Evolutionary conservation across 2,113 vertebrate species (phyloP).

Genomic region (Pteropus alecto): DNA sequence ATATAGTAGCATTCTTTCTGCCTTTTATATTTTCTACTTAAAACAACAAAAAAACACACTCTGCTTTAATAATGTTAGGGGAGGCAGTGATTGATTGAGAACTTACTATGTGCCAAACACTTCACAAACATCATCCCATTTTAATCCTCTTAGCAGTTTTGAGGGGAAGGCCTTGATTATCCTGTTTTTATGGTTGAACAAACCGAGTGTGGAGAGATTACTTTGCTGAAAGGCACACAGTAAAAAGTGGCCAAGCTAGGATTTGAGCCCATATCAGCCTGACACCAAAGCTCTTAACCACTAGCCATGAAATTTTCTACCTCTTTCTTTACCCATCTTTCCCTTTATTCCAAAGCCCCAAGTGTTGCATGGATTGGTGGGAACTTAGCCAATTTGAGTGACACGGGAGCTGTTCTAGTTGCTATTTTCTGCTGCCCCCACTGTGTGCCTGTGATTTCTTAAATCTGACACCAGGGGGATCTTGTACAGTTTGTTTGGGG

Average conservation of each 20-base stretch:
- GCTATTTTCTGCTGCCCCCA: background rate
- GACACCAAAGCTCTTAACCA: background rate
- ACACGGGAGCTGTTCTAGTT: background rate
- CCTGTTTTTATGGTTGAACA: background rate
- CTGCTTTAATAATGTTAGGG: background rate
- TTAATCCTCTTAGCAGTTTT: conserved; percentile 3
- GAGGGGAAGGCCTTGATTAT: background rate
- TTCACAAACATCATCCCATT: background rate
- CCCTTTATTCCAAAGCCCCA: background rate
- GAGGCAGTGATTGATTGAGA: background rate
- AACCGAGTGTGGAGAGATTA: background rate
- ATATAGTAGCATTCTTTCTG: background rate
- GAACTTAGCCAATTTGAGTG: background rate
- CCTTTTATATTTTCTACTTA: background rate
- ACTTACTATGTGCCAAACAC: background rate
- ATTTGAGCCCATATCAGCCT: background rate
- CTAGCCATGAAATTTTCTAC: background rate
- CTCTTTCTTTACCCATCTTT: background rate
- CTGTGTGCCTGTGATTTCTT: background rate
- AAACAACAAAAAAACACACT: background rate
- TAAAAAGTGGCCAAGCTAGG: background rate
- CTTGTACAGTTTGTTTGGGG: background rate
- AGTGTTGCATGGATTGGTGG: background rate
- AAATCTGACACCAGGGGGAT: background rate
- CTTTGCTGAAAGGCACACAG: background rate